A percentile compares a stretch with the other conserved stretches of the same genome.
phyloP scores from a whole-genome alignment of 2,797 vertebrate species.

The Cynopterus sphinx region DNA sequence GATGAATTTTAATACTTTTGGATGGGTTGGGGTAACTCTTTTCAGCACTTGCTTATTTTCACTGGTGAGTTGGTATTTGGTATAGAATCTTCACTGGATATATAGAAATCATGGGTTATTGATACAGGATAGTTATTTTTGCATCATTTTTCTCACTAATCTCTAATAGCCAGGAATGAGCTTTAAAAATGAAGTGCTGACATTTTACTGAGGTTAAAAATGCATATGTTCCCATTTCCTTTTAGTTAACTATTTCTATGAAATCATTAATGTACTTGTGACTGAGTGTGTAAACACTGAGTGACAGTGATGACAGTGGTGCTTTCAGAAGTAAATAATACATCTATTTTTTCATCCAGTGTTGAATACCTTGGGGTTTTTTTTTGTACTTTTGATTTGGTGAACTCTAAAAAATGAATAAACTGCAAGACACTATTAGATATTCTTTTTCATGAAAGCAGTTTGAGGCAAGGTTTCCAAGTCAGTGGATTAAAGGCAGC shows the following conservation, averaged over 20 bases:
- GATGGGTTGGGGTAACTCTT: neutral
- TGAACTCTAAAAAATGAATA: neutral
- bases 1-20: neutral
- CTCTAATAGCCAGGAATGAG: neutral
- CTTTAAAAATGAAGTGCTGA: neutral
- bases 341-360: neutral
- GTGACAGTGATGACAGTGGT: too few species aligned
- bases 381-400: conserved; percentile 9
- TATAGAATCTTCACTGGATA: neutral
- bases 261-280: neutral
- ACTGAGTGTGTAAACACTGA: neutral
- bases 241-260: neutral
- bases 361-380: neutral
- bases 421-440: neutral
- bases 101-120: neutral
- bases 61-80: neutral
- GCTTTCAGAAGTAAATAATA: conserved; percentile 13
- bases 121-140: neutral
- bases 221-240: neutral
- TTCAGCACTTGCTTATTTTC: conserved; percentile 12
- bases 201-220: neutral
- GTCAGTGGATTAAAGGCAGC: neutral
- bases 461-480: neutral
- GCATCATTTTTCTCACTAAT: neutral
- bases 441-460: conserved; percentile 18